Base-by-base conservation (phyloP, 2,113 vertebrate genomes). In the Scortum barcoo region DNA sequence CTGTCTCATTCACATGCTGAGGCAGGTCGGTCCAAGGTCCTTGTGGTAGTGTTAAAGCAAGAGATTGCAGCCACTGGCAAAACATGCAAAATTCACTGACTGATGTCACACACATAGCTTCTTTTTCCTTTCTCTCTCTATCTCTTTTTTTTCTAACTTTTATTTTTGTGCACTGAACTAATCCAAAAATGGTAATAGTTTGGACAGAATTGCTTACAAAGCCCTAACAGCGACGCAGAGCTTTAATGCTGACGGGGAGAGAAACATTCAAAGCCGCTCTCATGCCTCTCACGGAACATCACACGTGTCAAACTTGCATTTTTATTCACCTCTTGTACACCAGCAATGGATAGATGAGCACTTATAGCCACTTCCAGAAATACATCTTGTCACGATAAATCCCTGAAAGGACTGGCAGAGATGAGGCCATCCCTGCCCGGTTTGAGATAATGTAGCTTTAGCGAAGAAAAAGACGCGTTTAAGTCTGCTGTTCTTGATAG, bases 161-260 rank as follows among this genome's bases (percentile, higher is more conserved):
- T 54, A 26, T 71, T 62, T 71, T 85, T 51, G n/a, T 53, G 20
- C 57, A 71, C 60, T 58, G 53, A 88, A 87, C 87, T 86, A 91
- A 90, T 90, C 80, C 80, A 87, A 78, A 89, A 85, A 91, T 91
- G 89, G 86, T 93, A 94, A 92, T 90, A 89, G 91, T 90, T 93
- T 86, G 79, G 91, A 93, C 93, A 93, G 85, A 92, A 92, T 22
- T 92, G 93, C 90, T 91, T 92, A 94, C 89, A 83, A 90, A 91
- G 88, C 78, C 69, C 36, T 26, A 69, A 70, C 84, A 70, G 56
- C 24, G 38, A 62, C 10, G 17, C 44, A 22, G 24, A 78, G 83
- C 87, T 87, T 83, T 87, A 77, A 72, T 89, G 91, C 90, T 90
- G 93, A 93, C 76, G 51, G 66, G 57, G 76, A 53, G 78, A 46